phyloP scores from a whole-genome alignment of 2,113 vertebrate genomes.

The Nycticebus coucang region DNA sequence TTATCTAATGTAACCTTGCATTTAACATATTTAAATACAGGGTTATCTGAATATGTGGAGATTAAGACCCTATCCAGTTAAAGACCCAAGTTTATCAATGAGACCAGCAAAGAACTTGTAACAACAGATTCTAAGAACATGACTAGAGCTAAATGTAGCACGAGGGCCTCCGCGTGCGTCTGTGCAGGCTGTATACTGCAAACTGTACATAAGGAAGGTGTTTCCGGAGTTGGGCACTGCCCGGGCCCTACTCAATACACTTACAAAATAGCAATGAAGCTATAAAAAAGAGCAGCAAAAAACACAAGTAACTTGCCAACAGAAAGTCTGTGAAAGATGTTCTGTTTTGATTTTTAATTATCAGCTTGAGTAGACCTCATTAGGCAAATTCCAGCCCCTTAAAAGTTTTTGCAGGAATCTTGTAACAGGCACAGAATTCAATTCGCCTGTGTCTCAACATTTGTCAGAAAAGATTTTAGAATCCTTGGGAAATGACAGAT shows the following conservation, averaged over 20 bases:
- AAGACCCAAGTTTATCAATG: constrained; percentile 5
- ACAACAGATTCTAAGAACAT: neutral
- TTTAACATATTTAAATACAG: neutral
- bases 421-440: neutral
- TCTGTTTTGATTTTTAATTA: neutral
- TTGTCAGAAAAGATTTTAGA: neutral
- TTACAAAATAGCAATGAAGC: neutral
- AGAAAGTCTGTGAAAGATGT: neutral
- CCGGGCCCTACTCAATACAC: neutral
- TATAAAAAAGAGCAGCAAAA: neutral
- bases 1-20: too few relatives aligned
- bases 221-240: neutral
- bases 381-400: neutral
- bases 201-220: too few relatives aligned
- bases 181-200: neutral
- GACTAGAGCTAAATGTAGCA: neutral
- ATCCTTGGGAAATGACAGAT: neutral
- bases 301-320: neutral
- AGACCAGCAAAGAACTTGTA: neutral
- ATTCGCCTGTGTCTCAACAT: neutral
- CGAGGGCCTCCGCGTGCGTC: neutral
- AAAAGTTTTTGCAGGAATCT: neutral
- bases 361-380: neutral
- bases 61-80: neutral
- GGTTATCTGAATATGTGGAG: neutral